Base-by-base conservation (phyloP, 30 jellyfish, hydroid and myxozoan genomes). In the Rhopilema esculentum region DNA sequence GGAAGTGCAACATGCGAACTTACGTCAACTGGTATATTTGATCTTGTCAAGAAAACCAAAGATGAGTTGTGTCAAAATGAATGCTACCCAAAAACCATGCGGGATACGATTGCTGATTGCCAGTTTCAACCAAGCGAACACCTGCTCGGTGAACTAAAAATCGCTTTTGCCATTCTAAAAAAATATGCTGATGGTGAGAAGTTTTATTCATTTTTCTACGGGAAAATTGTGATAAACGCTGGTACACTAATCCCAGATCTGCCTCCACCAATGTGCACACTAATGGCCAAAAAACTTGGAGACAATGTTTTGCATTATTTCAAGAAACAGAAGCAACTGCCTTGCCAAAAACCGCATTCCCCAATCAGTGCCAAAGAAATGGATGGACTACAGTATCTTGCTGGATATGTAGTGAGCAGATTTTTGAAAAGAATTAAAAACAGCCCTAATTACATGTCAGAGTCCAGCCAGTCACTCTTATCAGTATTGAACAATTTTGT, bases 241-340 rank as follows among this genome's bases (percentile, higher is more conserved):
- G 25, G 49, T 24, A 78, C 52, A 51, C 66, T 21, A n/a, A n/a
- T 78, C 1, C 21, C 89, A 51, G 61, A 57, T 33, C 66, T 78
- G 32, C 83, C 52, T 4, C 52, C 50, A 26, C 89, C 89, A 16
- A 21, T 22, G 52, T 78, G 51, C 22, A 78, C 84, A 21, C 65
- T 78, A 16, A 8, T 78, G 27, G 83, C 89, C 53, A 51, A 51
- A 33, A 51, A 57, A 29, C 83, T 78, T 22, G 89, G 83, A 24
- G 89, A 78, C 83, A n/a, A n/a, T n/a, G n/a, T n/a, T n/a, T n/a
- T n/a, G n/a, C n/a, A 78, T 72, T 72, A 24, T 72, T 72, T 72
- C 84, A 72, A 40, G 68, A 72, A 72, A 33, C 84, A 72, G 84
- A 72, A 72, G 84, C 84, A 72, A 26, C n/a, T 72, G 84, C 69